A percentile compares a stretch with the other conserved stretches of the same genome.
Evolutionary conservation across 2,797 vertebrate genomes (phyloP).

Genomic region (Coilia nasus): DNA sequence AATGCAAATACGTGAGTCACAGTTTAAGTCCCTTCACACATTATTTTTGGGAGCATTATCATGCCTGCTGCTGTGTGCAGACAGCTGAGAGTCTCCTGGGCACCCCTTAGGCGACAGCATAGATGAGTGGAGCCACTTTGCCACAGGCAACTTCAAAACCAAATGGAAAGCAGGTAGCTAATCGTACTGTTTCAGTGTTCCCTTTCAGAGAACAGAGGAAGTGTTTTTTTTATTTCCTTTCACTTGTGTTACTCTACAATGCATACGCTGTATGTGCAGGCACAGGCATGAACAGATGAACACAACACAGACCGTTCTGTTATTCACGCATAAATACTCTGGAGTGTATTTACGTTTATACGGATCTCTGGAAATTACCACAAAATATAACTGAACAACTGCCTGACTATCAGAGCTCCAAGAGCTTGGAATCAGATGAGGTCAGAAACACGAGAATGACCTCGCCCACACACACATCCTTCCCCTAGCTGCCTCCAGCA

Average conservation of each 20-base stretch:
- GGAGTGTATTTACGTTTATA: not conserved
- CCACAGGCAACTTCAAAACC: not conserved
- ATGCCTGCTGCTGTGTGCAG: not conserved
- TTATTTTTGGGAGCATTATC: constrained; percentile 19
- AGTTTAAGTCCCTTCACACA: not conserved
- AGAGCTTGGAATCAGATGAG: not conserved
- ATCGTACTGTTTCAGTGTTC: not conserved
- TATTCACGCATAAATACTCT: not conserved
- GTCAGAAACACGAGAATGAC: not conserved
- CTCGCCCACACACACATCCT: constrained; percentile 5
- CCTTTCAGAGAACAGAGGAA: not conserved
- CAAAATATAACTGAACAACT: constrained; percentile 1
- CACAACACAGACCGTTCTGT: not conserved
- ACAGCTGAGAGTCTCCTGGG: not conserved
- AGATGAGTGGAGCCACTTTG: not conserved
- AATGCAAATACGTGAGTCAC: not conserved
- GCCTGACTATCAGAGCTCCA: not conserved
- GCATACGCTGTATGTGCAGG: not conserved
- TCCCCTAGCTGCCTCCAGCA: not conserved
- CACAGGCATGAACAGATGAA: no score
- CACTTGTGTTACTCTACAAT: not conserved
- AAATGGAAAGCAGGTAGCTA: not conserved
- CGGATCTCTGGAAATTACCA: not conserved
- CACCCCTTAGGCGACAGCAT: not conserved
- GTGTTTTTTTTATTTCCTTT: not conserved